Base-by-base conservation (phyloP, 2,888 invertebrate species). In the Volucella inflata region DNA sequence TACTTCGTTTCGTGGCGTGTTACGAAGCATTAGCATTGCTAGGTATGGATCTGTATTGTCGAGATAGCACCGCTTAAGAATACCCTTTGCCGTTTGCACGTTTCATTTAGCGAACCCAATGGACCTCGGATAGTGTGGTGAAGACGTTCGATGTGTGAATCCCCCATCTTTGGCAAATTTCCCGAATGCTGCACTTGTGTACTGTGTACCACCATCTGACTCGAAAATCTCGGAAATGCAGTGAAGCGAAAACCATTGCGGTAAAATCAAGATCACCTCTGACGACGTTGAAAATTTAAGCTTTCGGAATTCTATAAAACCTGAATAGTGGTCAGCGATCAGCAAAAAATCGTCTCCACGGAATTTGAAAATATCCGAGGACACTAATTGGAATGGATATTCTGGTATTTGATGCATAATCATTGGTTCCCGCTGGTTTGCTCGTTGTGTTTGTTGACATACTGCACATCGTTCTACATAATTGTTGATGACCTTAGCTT, bases 301-400 rank as follows among this genome's bases (percentile, higher is more conserved):
- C 2, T 46, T 75, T 14, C 10, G 9, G n/a, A 75, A 75, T 21
- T 75, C 64, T n/a, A n/a, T n/a, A n/a, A n/a, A n/a, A n/a, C n/a
- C n/a, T n/a, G n/a, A n/a, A n/a, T n/a, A n/a, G n/a, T n/a, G n/a
- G n/a, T n/a, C n/a, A n/a, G n/a, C n/a, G 17, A 8, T 17, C 50
- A 17, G 14, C 50, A 50, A 17, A 50, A 50, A 50, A 17, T 50
- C 17, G 10, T 30, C 21, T 21, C 21, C 51, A 9, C 11, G 16
- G n/a, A 60, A 60, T 44, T 60, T 44, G 44, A 60, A 38, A 38
- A 64, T 64, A 38, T 53, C 44, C 10, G 55, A 57, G 8, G 48
- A 55, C n/a, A 48, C 48, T 9, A 48, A 14, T 38, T 57, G 57
- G 10, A 75, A 75, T 14, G 57, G 40, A 11, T 40, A 65, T 40